Percentiles rank a stretch among this genome's conserved stretches.
Conservation (phyloP, 2,888 invertebrate species). For the Hirudinaria manillensis region DNA sequence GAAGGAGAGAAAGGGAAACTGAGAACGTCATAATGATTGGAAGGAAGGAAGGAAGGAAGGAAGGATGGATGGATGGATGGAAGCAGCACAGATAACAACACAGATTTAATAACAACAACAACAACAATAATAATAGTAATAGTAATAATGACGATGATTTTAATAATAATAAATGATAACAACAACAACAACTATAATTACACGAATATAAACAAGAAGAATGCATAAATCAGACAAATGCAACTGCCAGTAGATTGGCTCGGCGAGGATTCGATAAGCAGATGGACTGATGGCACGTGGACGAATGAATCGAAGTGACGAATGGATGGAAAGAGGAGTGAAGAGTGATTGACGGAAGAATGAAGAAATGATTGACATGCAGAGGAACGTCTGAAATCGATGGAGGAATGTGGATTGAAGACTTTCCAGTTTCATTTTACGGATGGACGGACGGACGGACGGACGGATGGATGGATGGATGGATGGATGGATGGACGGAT, state of each 20-base stretch:
- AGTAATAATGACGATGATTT: too few species aligned
- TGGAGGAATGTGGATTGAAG: not conserved
- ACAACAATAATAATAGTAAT: too few species aligned
- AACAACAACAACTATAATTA: too few species aligned
- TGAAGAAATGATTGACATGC: not conserved
- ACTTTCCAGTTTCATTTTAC: not conserved
- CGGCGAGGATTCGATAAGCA: too few species aligned
- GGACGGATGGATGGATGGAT: not conserved
- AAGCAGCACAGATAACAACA: too few species aligned
- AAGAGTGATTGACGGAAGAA: not conserved
- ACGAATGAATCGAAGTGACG: not conserved
- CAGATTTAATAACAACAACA: too few species aligned
- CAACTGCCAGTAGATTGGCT: too few species aligned
- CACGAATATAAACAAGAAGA: too few species aligned
- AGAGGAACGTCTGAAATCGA: not conserved
- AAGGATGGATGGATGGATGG: too few species aligned
- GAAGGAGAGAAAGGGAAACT: conserved; percentile 8
- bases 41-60: not conserved
- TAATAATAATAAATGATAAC: too few species aligned
- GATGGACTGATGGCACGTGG: too few species aligned
- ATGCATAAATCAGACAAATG: too few species aligned
- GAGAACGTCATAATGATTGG: conserved; percentile 13
- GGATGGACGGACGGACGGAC: not conserved
- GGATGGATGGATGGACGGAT: not conserved
- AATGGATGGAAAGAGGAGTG: not conserved